A percentile compares a stretch with the other conserved stretches of the same genome.
Evolutionary conservation across 2,888 invertebrate genomes (phyloP).

Genomic region (Cosmia pyralina): DNA sequence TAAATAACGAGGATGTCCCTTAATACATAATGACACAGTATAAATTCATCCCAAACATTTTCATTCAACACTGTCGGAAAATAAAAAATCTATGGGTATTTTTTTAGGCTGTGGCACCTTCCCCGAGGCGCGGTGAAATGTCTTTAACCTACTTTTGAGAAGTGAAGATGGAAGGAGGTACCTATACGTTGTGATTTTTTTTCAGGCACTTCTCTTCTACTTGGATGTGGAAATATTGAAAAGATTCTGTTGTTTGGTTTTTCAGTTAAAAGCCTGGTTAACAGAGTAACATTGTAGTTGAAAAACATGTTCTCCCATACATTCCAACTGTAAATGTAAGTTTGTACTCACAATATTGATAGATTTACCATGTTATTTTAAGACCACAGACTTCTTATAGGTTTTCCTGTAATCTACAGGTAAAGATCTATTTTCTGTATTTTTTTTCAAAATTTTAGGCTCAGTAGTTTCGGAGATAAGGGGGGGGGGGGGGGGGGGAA

Average conservation of each 20-base stretch:
- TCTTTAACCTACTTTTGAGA: slow-evolving; percentile 53
- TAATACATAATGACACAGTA: slow-evolving; percentile 50
- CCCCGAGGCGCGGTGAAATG: slow-evolving; percentile 39
- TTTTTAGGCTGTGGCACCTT: slow-evolving; percentile 40
- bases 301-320: too few relatives aligned
- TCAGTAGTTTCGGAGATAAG: too few relatives aligned
- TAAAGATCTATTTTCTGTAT: too few relatives aligned
- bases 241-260: slow-evolving; percentile 20
- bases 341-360: too few relatives aligned
- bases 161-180: slow-evolving; percentile 30
- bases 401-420: too few relatives aligned
- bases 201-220: slow-evolving; percentile 2
- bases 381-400: too few relatives aligned
- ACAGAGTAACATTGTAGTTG: too few relatives aligned
- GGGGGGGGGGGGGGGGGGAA: too few relatives aligned
- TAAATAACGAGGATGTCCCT: slow-evolving; percentile 60
- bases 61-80: slow-evolving; percentile 1
- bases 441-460: too few relatives aligned
- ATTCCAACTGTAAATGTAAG: too few relatives aligned
- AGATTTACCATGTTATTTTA: too few relatives aligned
- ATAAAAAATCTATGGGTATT: not conserved
- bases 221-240: slow-evolving; percentile 17
- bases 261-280: not conserved
- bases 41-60: slow-evolving; percentile 30
- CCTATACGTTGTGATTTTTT: slow-evolving; percentile 27